Evolutionary conservation across 2,888 invertebrate species (phyloP), one percentile per base, ranked within the genome.

Genomic region (Cantharis rufa): DNA sequence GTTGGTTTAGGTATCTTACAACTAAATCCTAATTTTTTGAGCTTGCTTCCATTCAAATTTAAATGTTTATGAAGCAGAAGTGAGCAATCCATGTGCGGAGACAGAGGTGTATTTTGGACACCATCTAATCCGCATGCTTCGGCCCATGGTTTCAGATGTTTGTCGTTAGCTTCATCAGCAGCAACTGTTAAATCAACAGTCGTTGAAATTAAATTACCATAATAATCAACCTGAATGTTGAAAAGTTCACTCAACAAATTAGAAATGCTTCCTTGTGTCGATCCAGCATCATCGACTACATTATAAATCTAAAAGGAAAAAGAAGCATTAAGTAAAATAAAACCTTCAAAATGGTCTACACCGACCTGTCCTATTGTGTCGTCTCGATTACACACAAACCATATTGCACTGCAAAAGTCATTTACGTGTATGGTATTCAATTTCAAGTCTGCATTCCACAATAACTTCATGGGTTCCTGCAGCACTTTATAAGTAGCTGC

Each of bases 141-240:
- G 0, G 96, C 96, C 98, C 98, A 98, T 15, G 97, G 96, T 0
- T 92, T 92, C 89, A 97, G 91, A 87, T 98, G 98, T 86, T 97
- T 97, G 88, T 98, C 97, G 87, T 98, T 98, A 0, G 96, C 96
- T 84, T 97, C 96, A 82, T 96, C 96, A 0, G 96, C 94, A 5
- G 96, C 93, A 10, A 92, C 92, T 1, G 91, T 91, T 89, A 96
- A 92, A 89, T 96, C 96, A 15, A 96, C 95, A 79, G 97, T 86
- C 64, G 93, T 93, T 18, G 96, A 96, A 81, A 96, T 90, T 10
- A 95, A 90, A 18, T 93, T 93, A 15, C 97, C 97, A 88, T 95
- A 94, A 86, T 96, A 98, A 85, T 96, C 96, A 72, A 95, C 94
- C 84, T 95, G 94, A 80, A 98, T 95, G 84, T 93, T 91, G 86